Base-by-base conservation (phyloP, 2,113 vertebrate genomes). In the Dromaius novaehollandiae region DNA sequence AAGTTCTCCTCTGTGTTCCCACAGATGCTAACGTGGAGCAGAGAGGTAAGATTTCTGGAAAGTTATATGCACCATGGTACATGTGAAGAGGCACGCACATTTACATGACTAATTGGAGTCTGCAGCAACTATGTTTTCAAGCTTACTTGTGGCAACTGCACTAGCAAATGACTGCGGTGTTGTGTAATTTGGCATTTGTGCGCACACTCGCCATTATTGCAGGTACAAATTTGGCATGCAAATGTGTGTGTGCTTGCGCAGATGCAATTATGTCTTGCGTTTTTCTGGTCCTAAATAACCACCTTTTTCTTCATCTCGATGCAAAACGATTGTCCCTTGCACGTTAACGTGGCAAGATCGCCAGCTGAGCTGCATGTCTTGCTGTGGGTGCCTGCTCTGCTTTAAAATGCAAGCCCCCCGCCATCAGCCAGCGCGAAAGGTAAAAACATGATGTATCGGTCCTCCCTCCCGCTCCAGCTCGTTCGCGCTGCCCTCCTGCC, bases 281-380 rank as follows among this genome's bases (percentile, higher is more conserved):
- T 87, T 77, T 94, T 58, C n/a, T 74, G 19, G 40, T 36, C 22
- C 50, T 38, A 69, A 86, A 82, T 19, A 55, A 70, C 9, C 20
- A 56, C 3, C 8, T 82, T 90, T 80, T 74, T 25, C 65, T 82
- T 79, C 38, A 40, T 48, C 17, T 71, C 34, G 10, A 6, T 46
- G 24, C 42, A 77, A 81, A 64, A 42, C 4, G 4, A 25, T 32
- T 34, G 65, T 40, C 21, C 21, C 24, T 82, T 50, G 65, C 9
- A 36, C 17, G 4, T 30, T 36, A 63, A 8, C 1, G 12, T 1
- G 21, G 26, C 0, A 0, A 82, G 30, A 25, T 32, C 36, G 50
- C 30, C 8, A 46, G 30, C 36, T 11, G 12, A 13, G 22, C 16
- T 3, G 8, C 3, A 16, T 0, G 1, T 17, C 24, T 11, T 30